These are phyloP conservation scores for Monochamus saltuarius DNA, from an alignment of 1,140 invertebrate species.

Conservation along the genomic window DNA sequence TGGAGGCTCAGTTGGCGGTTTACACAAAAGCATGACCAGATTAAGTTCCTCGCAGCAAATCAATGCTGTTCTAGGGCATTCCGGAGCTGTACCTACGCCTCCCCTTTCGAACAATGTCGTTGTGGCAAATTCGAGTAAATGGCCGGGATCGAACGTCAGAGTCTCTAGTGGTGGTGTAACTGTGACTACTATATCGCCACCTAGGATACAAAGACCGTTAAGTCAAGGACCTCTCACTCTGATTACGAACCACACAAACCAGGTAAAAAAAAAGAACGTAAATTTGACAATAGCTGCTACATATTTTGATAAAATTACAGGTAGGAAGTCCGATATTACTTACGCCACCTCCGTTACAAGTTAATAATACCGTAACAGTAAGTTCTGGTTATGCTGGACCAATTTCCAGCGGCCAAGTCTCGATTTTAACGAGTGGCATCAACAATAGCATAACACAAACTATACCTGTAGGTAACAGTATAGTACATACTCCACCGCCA, in stretches of 20 bases:
- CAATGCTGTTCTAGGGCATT: conserved; percentile 48
- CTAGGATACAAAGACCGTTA: conserved; percentile 54
- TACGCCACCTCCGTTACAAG: conserved; percentile 23
- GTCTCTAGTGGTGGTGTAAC: conserved; percentile 65
- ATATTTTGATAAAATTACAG: neutral
- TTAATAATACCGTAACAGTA: conserved; percentile 42
- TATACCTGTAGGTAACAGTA: conserved; percentile 42
- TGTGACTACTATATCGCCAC: conserved; percentile 61
- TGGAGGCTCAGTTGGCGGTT: conserved; percentile 70
- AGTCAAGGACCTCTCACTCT: conserved; percentile 56
- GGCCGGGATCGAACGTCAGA: conserved; percentile 50
- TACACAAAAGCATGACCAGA: conserved; percentile 81
- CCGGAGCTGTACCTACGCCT: conserved; percentile 37
- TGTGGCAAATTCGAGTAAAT: conserved; percentile 55
- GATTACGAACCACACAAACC: conserved; percentile 46
- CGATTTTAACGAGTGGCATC: conserved; percentile 41
- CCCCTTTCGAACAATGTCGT: conserved; percentile 49
- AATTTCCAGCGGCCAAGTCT: conserved; percentile 44
- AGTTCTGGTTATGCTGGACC: conserved; percentile 46
- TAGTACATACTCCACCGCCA: conserved; percentile 38
- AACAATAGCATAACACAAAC: conserved; percentile 40
- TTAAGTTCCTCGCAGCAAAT: conserved; percentile 73
- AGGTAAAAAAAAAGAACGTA: conserved; percentile 30
- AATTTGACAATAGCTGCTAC: neutral
- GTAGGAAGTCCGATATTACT: neutral